A percentile compares a stretch with the other conserved stretches of the same genome.
These are phyloP conservation scores for Crotalus tigris DNA, from an alignment of 2,113 vertebrate genomes.

Conservation along the genomic window DNA sequence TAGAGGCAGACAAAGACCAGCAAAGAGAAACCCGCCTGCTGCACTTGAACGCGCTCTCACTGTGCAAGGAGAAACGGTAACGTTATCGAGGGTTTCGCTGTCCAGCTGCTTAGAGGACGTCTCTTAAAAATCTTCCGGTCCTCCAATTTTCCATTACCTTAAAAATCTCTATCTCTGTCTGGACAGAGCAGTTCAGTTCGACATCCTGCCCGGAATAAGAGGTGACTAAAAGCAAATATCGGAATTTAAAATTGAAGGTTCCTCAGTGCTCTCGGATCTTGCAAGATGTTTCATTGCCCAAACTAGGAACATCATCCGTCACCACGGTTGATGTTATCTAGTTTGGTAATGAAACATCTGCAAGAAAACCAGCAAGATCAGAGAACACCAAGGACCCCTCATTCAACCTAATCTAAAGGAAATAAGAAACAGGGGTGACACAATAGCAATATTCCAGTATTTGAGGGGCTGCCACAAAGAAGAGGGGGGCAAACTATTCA, in stretches of 20 bases:
- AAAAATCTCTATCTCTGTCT: not conserved
- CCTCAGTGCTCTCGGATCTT: not conserved
- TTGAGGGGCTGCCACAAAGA: too few relatives aligned
- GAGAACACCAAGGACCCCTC: too few relatives aligned
- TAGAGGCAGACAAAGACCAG: constrained; percentile 62
- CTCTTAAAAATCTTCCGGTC: constrained; percentile 56
- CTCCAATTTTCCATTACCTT: not conserved
- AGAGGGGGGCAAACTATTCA: too few relatives aligned
- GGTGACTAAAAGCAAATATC: too few relatives aligned
- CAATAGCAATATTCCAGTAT: too few relatives aligned
- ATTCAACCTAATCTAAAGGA: too few relatives aligned
- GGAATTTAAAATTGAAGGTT: not conserved
- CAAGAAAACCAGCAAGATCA: too few relatives aligned
- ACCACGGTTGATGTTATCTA: not conserved
- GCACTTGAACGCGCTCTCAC: constrained; percentile 32
- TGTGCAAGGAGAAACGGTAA: constrained; percentile 1
- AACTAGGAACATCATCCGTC: not conserved
- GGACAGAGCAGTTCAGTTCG: not conserved
- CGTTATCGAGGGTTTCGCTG: not conserved
- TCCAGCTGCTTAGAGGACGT: not conserved
- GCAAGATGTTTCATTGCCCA: not conserved
- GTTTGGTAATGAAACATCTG: not conserved
- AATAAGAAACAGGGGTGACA: too few relatives aligned
- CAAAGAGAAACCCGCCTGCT: constrained; percentile 53
- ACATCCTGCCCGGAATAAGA: not conserved